A percentile compares a stretch with the other conserved stretches of the same genome.
Evolutionary conservation across 2,888 invertebrate species (phyloP).

Genomic region (Drosophila monieri): DNA sequence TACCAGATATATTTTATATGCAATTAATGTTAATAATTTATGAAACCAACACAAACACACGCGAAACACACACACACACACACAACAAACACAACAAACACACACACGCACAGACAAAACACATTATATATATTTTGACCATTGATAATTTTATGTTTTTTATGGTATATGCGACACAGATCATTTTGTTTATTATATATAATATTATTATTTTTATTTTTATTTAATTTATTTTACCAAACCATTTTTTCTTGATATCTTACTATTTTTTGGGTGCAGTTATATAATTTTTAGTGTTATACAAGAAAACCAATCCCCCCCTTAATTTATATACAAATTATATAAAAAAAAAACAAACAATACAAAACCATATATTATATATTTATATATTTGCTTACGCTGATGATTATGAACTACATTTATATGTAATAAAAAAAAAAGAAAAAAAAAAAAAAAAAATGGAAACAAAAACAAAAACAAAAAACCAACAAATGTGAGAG

Average conservation of each 20-base stretch:
- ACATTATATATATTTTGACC: constrained; percentile 57
- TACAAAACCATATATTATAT: constrained; percentile 19
- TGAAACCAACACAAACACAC: constrained; percentile 50
- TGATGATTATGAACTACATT: constrained; percentile 24
- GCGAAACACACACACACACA: constrained; percentile 12
- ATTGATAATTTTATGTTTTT: constrained; percentile 68
- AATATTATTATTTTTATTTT: constrained; percentile 38
- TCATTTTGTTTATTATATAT: constrained; percentile 57
- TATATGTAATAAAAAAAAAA: constrained; percentile 17
- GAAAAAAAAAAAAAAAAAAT: not conserved
- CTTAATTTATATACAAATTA: constrained; percentile 34
- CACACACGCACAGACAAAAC: constrained; percentile 6
- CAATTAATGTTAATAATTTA: constrained; percentile 74
- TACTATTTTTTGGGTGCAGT: constrained; percentile 64
- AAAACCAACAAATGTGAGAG: constrained; percentile 8
- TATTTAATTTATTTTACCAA: constrained; percentile 55
- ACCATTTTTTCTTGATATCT: constrained; percentile 53
- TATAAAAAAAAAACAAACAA: constrained; percentile 14
- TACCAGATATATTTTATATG: constrained; percentile 44
- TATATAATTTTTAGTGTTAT: constrained; percentile 54
- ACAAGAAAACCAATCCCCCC: constrained; percentile 6
- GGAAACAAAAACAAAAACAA: not conserved
- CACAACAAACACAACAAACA: constrained; percentile 17
- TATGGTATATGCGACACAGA: constrained; percentile 44
- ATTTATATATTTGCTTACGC: constrained; percentile 17